These are phyloP conservation scores for Lasioglossum morio DNA, from an alignment of 2,888 invertebrate genomes.

Conservation along the genomic window DNA sequence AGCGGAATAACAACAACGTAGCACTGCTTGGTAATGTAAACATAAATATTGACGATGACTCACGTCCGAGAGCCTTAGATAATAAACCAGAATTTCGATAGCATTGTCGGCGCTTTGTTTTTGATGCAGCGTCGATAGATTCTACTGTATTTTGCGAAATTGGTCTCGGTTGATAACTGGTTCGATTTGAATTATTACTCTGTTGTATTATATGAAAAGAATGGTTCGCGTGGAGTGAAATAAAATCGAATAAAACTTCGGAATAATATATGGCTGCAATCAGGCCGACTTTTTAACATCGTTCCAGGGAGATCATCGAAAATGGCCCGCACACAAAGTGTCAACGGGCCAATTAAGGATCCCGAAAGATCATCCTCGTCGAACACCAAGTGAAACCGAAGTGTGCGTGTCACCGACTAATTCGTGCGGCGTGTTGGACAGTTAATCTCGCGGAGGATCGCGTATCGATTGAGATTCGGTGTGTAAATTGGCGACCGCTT, in stretches of 20 bases:
- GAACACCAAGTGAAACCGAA: background rate
- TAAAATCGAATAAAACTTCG: background rate
- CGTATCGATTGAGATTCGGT: slow-evolving; percentile 24
- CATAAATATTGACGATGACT: slow-evolving; percentile 8
- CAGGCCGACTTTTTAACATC: background rate
- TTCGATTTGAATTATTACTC: no score
- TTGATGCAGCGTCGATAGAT: background rate
- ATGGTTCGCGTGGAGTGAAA: background rate
- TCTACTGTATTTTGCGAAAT: background rate
- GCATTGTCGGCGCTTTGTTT: background rate
- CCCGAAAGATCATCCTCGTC: background rate
- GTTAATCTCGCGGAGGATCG: slow-evolving; percentile 26
- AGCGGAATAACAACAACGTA: background rate
- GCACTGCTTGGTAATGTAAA: background rate
- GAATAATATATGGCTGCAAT: background rate
- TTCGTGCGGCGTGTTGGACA: slow-evolving; percentile 30
- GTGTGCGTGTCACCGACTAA: background rate
- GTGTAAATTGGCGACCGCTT: slow-evolving; percentile 32
- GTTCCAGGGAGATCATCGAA: background rate
- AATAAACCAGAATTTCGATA: slow-evolving; percentile 3
- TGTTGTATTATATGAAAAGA: no score
- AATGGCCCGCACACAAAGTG: background rate
- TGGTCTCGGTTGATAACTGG: background rate
- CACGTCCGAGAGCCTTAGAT: background rate
- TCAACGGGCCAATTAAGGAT: background rate